Evolutionary conservation across 1,140 invertebrate genomes (phyloP).

Genomic region (Phymorhynchus buccinoides): DNA sequence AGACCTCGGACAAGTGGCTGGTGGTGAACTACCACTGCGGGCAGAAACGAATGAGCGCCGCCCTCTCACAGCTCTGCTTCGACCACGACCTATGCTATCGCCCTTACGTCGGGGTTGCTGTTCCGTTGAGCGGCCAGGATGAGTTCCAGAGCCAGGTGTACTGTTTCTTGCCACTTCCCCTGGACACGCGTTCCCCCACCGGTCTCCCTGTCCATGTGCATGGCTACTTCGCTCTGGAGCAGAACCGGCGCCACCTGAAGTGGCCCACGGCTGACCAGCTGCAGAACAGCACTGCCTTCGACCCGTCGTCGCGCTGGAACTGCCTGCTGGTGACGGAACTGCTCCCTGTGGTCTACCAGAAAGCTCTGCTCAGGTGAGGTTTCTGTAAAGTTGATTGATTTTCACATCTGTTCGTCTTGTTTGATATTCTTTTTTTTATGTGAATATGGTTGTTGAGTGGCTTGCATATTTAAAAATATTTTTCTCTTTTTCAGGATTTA

Average conservation of each 20-base stretch:
- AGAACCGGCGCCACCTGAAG: slow-evolving; percentile 65
- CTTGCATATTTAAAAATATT: too few species aligned
- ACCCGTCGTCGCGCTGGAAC: slow-evolving; percentile 65
- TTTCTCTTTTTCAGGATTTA: too few species aligned
- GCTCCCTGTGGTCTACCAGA: slow-evolving; percentile 35
- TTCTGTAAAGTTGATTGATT: too few species aligned
- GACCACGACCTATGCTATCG: slow-evolving; percentile 22
- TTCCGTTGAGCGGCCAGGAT: slow-evolving; percentile 33
- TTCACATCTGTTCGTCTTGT: too few species aligned
- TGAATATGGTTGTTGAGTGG: too few species aligned
- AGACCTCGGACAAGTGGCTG: slow-evolving; percentile 16
- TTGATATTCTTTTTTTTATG: too few species aligned
- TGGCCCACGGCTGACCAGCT: slow-evolving; percentile 53
- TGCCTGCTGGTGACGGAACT: slow-evolving; percentile 59
- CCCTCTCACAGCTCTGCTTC: slow-evolving; percentile 7
- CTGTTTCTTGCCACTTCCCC: slow-evolving; percentile 67
- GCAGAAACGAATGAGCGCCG: neutral
- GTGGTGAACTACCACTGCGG: slow-evolving; percentile 38
- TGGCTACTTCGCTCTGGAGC: slow-evolving; percentile 66
- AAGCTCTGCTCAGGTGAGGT: neutral
- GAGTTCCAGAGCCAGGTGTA: slow-evolving; percentile 56
- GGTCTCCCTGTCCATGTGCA: slow-evolving; percentile 68
- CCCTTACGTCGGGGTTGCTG: slow-evolving; percentile 40
- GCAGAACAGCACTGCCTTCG: slow-evolving; percentile 47
- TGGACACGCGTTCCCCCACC: slow-evolving; percentile 53